Base-by-base conservation (phyloP, 2,113 vertebrate genomes). In the Passer montanus region DNA sequence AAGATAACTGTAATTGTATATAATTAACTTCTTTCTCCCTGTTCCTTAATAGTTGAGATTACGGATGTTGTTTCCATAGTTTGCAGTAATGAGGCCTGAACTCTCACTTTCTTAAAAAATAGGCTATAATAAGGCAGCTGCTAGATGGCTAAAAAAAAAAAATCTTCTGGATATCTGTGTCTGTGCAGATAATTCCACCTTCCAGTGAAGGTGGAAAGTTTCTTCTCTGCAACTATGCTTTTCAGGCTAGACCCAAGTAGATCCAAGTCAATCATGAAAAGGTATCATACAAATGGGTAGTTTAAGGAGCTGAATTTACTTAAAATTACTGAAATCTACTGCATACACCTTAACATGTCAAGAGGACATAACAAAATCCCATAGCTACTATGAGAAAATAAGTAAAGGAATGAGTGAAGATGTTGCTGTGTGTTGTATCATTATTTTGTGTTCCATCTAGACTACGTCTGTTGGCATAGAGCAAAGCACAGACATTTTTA, bases 41-140 rank as follows among this genome's bases (percentile, higher is more conserved):
- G 12, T 70, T 90, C 39, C 60, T 93, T 90, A 92, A 88, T 67
- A 84, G 64, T 67, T 88, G n/a, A 86, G 62, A 94, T 94, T 91
- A 93, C 84, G 80, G 28, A 96, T 89, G 60, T 80, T 93, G 55
- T 87, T 94, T 84, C 92, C 52, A 79, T 39, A 78, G 43, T 85
- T 87, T 55, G 60, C 79, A 80, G 63, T 94, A 95, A 95, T 88
- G 79, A 92, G 59, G 16, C 31, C 60, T 92, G 79, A 95, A 93
- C 89, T 91, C 62, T 87, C 52, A 53, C 12, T 80, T 93, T 55
- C 27, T 59, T 59, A 23, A 80, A 74, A 73, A 70, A 7, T 2
- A 35, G 1, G 7, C 16, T 80, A 80, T 70, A 80, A 86, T 53
- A 80, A 88, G 30, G 59, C 44, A 89, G 27, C 24, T 84, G 23